Percentiles rank a stretch among this genome's conserved stretches.
Conservation (phyloP, 2,888 invertebrate species). For the Spilarctia lutea region DNA sequence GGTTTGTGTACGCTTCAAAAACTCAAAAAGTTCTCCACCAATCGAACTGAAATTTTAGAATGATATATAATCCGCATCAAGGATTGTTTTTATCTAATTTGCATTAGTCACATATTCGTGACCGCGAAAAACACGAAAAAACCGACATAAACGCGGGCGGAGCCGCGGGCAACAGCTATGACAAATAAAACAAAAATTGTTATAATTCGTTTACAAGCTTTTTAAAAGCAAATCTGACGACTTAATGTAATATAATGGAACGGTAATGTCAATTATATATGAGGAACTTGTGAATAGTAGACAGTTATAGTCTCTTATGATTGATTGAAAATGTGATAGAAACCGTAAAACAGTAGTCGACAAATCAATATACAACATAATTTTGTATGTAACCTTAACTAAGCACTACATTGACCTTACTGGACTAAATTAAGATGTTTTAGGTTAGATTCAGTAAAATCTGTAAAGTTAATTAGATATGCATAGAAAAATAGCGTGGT, state of each 20-base stretch:
- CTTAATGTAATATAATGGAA: neutral
- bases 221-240: neutral
- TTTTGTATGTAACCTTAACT: neutral
- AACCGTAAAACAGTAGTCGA: neutral
- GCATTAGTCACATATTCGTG: too few relatives aligned
- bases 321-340: slow-evolving; percentile 16
- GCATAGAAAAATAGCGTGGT: neutral
- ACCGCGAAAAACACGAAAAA: too few relatives aligned
- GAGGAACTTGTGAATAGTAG: slow-evolving; percentile 20
- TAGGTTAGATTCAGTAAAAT: neutral
- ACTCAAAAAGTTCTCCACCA: too few relatives aligned
- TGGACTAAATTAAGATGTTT: neutral
- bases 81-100: too few relatives aligned
- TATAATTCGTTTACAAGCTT: neutral
- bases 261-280: neutral
- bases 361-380: slow-evolving; percentile 6
- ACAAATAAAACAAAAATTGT: neutral
- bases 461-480: neutral
- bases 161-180: too few relatives aligned
- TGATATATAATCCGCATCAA: too few relatives aligned
- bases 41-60: too few relatives aligned
- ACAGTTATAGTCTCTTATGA: slow-evolving; percentile 21
- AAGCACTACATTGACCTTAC: neutral
- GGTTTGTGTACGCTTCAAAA: too few relatives aligned
- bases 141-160: too few relatives aligned